Conservation (phyloP, 2,797 vertebrate genomes). For the Danio tinwini region DNA sequence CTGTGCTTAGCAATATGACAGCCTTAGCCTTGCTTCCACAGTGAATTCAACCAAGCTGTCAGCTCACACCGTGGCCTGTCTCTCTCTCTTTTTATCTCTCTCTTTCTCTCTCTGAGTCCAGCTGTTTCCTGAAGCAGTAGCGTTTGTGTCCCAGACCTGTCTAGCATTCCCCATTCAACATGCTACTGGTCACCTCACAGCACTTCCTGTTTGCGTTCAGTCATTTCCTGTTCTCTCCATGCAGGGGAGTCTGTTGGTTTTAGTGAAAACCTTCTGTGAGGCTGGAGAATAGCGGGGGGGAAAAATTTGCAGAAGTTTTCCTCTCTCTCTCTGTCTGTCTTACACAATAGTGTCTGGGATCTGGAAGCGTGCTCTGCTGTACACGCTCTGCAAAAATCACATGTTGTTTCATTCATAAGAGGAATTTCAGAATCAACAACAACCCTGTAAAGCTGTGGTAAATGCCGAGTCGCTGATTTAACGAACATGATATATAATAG, state of each 20-base stretch:
- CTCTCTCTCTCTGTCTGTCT: slow-evolving; percentile 22
- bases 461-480: background rate
- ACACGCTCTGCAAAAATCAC: slow-evolving; percentile 55
- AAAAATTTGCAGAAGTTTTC: slow-evolving; percentile 37
- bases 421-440: slow-evolving; percentile 24
- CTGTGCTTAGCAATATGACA: background rate
- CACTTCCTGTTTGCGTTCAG: slow-evolving; percentile 76
- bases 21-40: background rate
- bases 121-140: slow-evolving; percentile 84
- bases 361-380: slow-evolving; percentile 46
- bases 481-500: background rate
- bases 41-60: background rate
- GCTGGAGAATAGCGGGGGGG: slow-evolving; percentile 52
- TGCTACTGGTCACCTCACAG: slow-evolving; percentile 77
- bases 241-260: slow-evolving; percentile 57
- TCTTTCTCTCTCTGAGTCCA: slow-evolving; percentile 67
- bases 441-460: background rate
- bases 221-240: slow-evolving; percentile 77
- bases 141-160: slow-evolving; percentile 66
- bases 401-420: slow-evolving; percentile 53
- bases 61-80: slow-evolving; percentile 34
- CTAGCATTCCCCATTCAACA: slow-evolving; percentile 62
- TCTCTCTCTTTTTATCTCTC: slow-evolving; percentile 34
- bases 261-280: slow-evolving; percentile 50
- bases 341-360: slow-evolving; percentile 49